Base-by-base conservation (phyloP, 2,888 invertebrate species). In the Hypsopygia costalis region DNA sequence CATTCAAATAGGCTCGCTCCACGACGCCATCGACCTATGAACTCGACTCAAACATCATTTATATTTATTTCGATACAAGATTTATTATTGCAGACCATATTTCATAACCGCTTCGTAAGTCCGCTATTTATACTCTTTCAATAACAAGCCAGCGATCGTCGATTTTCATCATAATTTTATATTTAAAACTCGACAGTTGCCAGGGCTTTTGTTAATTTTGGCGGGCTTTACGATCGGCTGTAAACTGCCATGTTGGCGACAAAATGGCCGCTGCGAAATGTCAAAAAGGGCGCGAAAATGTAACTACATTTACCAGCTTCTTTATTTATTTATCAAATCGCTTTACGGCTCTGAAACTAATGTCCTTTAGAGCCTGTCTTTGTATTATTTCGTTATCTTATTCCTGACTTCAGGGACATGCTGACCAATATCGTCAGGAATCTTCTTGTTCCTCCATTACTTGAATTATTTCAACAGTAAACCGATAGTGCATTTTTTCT, bases 121-220 rank as follows among this genome's bases (percentile, higher is more conserved):
- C 33, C 40, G 9, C 55, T 65, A 66, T 63, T 61, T 60, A 54
- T 62, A 61, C 27, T 30, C 37, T 16, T 16, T 16, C 16, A 16
- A 16, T 58, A 62, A 44, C 55, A 51, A 46, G 47, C 36, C 43
- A 47, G 22, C 58, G 55, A 58, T 62, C 64, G 63, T 47, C 61
- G 58, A 65, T 70, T 62, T 64, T 55, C 68, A 72, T 75, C 69
- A 74, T 74, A 75, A 75, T 59, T 75, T 75, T 79, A 79, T 79
- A 80, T 81, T 77, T 81, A 79, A 75, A 78, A 67, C 61, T 62
- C 62, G 65, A 70, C 76, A 72, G 83, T 79, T 81, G 83, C 78
- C 81, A 81, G 78, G 71, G 69, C 74, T 74, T 76, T 75, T 70
- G 82, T 81, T 81, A 85, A 82, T 85, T 82, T 83, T 73, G 73